Evolutionary conservation across 1,140 invertebrate genomes (phyloP).

Genomic region (Brachionus paranguensis): DNA sequence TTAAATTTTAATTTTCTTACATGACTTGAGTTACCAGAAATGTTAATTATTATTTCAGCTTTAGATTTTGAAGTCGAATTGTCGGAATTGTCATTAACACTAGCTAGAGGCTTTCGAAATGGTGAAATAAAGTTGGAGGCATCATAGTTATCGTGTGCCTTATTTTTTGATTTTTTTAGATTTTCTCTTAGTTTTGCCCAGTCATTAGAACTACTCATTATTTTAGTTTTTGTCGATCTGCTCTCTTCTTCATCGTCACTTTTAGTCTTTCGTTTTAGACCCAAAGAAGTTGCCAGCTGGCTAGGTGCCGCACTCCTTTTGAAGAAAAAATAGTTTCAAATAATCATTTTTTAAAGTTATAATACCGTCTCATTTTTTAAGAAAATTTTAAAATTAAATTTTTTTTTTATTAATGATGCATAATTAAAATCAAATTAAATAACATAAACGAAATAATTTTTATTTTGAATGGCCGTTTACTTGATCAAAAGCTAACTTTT

Average conservation of each 20-base stretch:
- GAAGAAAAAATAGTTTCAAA: neutral
- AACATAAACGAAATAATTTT: neutral
- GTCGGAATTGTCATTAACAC: neutral
- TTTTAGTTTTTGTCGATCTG: neutral
- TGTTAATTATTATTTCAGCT: neutral
- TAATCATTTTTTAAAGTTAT: neutral
- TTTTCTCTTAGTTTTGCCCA: neutral
- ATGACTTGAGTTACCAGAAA: neutral
- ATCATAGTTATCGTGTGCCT: constrained; percentile 32
- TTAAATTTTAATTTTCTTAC: neutral
- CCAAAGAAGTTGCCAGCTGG: neutral
- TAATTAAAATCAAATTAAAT: neutral
- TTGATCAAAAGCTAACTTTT: neutral
- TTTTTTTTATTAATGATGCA: neutral
- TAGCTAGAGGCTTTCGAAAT: constrained; percentile 7
- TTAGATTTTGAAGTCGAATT: neutral
- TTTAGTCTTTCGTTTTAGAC: constrained; percentile 2
- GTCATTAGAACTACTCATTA: neutral
- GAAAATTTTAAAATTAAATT: neutral
- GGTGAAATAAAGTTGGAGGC: constrained; percentile 25
- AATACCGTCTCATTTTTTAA: constrained; percentile 22
- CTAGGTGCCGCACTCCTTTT: constrained; percentile 35
- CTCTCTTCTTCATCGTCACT: constrained; percentile 20
- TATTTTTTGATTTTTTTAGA: constrained; percentile 22
- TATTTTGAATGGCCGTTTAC: no score